A percentile compares a stretch with the other conserved stretches of the same genome.
phyloP scores from a whole-genome alignment of 2,113 vertebrate genomes.

The Pogona vitticeps region DNA sequence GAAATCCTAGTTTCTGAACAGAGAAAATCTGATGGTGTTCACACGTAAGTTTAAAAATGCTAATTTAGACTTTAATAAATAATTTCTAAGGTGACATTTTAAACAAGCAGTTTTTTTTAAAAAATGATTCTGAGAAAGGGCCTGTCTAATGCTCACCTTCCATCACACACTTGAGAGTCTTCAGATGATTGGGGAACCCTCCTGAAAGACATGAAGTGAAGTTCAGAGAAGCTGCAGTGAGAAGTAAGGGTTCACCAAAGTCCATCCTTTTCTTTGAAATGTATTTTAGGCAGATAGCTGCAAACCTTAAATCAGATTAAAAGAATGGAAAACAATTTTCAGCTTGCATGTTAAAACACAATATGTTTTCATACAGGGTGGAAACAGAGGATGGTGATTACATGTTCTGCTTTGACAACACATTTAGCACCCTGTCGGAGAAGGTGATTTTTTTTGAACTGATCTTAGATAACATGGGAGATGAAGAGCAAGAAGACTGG shows the following conservation, averaged over 20 bases:
- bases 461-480: constrained; percentile 94
- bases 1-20: constrained; percentile 87
- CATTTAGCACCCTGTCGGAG: constrained; percentile 93
- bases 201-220: not conserved
- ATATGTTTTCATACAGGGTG: constrained; percentile 74
- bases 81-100: not conserved
- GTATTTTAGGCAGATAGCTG: not conserved
- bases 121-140: not conserved
- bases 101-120: too few relatives aligned
- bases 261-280: not conserved
- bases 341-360: not conserved
- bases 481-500: constrained; percentile 89
- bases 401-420: constrained; percentile 99
- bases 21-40: constrained; percentile 94
- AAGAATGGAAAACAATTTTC: not conserved
- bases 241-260: not conserved
- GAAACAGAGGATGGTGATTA: constrained; percentile 96
- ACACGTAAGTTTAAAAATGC: constrained; percentile 86
- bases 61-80: not conserved
- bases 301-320: not conserved
- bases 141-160: not conserved
- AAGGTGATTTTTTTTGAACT: constrained; percentile 99
- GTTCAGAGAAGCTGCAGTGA: not conserved
- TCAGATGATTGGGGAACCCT: not conserved
- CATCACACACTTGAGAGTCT: not conserved